These are phyloP conservation scores for Thalassarche chlororhynchos DNA, from an alignment of 2,113 vertebrate genomes.

Conservation along the genomic window DNA sequence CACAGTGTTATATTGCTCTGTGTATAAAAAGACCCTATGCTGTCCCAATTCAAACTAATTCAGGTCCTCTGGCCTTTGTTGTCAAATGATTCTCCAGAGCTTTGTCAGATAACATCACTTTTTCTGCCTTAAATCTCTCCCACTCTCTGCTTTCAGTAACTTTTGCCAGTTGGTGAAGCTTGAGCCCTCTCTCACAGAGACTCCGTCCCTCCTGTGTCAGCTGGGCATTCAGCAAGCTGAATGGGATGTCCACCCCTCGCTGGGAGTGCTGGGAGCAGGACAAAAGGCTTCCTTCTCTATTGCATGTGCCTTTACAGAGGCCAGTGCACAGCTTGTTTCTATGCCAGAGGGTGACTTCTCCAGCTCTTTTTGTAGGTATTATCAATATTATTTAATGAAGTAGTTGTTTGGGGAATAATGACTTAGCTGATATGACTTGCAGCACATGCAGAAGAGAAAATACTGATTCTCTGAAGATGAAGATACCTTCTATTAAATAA, in stretches of 20 bases:
- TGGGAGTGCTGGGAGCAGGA: neutral
- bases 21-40: neutral
- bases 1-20: neutral
- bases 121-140: neutral
- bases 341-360: neutral
- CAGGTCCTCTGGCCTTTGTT: neutral
- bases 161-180: neutral
- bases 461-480: neutral
- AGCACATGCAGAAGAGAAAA: neutral
- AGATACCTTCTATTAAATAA: neutral
- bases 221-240: neutral
- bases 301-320: neutral
- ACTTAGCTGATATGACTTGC: neutral
- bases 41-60: neutral
- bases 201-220: neutral
- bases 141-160: neutral
- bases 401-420: neutral
- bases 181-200: neutral
- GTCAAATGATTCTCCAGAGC: neutral
- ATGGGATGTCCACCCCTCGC: neutral
- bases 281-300: neutral
- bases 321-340: neutral
- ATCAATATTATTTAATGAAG: neutral
- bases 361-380: neutral
- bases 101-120: neutral